Evolutionary conservation across 2,113 vertebrate species (phyloP).

Genomic region (Acrocephalus arundinaceus): DNA sequence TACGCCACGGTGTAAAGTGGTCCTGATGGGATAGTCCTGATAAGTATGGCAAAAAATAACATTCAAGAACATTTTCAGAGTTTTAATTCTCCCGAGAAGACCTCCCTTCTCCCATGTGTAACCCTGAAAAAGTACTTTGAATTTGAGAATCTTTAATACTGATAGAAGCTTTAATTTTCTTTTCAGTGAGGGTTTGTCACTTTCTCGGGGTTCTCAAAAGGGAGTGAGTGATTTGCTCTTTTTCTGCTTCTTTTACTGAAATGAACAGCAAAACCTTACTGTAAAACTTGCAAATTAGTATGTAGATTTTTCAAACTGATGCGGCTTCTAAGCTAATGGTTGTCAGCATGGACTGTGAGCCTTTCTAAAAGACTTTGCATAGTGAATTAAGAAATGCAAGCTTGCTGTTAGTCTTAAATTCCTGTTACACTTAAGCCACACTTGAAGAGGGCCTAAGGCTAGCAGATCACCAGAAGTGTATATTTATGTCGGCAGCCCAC

Average conservation of each 20-base stretch:
- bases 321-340: background rate
- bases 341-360: background rate
- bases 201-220: background rate
- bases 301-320: background rate
- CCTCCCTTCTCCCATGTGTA: background rate
- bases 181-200: background rate
- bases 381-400: background rate
- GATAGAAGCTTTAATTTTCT: background rate
- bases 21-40: too few species aligned
- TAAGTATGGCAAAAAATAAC: background rate
- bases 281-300: background rate
- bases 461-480: background rate
- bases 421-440: background rate
- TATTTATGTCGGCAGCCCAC: background rate
- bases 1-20: fast-evolving
- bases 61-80: background rate
- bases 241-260: background rate
- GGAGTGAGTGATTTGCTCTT: background rate
- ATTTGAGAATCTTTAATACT: background rate
- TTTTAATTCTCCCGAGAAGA: background rate
- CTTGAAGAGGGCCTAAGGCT: background rate
- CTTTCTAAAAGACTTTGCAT: background rate
- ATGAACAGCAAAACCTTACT: background rate
- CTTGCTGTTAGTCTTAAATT: background rate
- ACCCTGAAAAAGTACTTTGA: background rate